phyloP scores from a whole-genome alignment of 2,888 invertebrate species.

The Apodemia mormo region DNA sequence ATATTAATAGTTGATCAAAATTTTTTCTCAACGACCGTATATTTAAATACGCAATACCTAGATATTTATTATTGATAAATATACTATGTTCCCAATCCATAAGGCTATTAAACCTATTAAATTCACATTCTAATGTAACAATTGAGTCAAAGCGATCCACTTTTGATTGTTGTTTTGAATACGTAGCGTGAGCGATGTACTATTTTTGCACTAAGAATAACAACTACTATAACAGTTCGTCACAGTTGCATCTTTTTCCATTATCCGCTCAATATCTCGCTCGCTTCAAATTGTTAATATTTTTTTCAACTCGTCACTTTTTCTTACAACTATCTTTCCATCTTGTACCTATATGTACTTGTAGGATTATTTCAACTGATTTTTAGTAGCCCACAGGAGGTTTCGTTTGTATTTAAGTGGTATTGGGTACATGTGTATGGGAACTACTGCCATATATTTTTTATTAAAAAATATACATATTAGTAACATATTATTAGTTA shows the following conservation, averaged over 20 bases:
- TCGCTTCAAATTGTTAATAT: not conserved
- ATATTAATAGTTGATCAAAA: not conserved
- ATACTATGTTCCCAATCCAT: too few species aligned
- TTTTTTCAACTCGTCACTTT: not conserved
- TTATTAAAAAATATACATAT: too few species aligned
- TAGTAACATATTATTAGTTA: too few species aligned
- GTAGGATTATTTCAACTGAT: not conserved
- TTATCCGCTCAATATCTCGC: not conserved
- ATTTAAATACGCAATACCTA: not conserved
- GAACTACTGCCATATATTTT: too few species aligned
- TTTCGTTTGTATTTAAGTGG: conserved; percentile 4
- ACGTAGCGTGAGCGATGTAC: not conserved
- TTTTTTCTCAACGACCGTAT: not conserved
- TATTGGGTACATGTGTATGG: too few species aligned
- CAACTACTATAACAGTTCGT: not conserved
- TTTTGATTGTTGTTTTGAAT: not conserved
- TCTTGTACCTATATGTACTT: not conserved
- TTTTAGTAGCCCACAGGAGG: not conserved
- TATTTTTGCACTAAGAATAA: not conserved
- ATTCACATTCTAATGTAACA: too few species aligned
- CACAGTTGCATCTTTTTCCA: not conserved
- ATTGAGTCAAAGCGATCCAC: too few species aligned
- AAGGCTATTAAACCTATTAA: too few species aligned
- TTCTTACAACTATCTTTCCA: not conserved
- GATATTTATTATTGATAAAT: too few species aligned